Base-by-base conservation (phyloP, 2,113 vertebrate genomes). In the Tragelaphus imberbis region DNA sequence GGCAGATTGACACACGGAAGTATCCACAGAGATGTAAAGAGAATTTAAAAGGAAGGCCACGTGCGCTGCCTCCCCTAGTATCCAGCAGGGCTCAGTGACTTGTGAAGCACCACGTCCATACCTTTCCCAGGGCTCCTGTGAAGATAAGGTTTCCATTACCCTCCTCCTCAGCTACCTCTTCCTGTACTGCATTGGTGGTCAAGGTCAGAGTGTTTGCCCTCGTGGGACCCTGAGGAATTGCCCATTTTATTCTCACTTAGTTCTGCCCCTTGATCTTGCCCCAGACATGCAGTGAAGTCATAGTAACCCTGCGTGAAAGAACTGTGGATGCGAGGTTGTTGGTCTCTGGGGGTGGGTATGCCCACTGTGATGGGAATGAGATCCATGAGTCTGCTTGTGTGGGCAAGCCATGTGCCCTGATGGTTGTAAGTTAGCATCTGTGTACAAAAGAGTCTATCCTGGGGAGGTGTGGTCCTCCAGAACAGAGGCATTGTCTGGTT, bases 321-420 rank as follows among this genome's bases (percentile, higher is more conserved):
- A 15, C 10, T 9, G 1, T 30, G 7, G 2, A n/a, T 1, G 0
- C 6, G n/a, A 63, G 17, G 61, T 3, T 1, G 14, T 9, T 6
- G 1, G 7, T 28, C 33, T 47, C 44, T 33, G 25, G 56, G 30
- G 14, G 33, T 40, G 21, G 13, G 40, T 51, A 47, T 28, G 17
- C 55, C 84, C 27, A 15, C 51, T 3, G 0, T 2, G 15, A 44
- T 3, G 6, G 44, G 9, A 7, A 16, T 25, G 10, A 84, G 55
- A 27, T 21, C 12, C 7, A 1, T 3, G 12, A 36, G 17, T 44
- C 33, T 28, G 30, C 21, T 51, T 33, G 10, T 93, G 16, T 36
- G 33, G 40, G 36, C 47, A 47, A 58, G 59, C 28, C 23, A 1
- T 23, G 9, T 21, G 28, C 53, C 25, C 44, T 49, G 30, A 30